phyloP scores from a whole-genome alignment of 2,797 vertebrate genomes.

The Coracias cyanogaster region DNA sequence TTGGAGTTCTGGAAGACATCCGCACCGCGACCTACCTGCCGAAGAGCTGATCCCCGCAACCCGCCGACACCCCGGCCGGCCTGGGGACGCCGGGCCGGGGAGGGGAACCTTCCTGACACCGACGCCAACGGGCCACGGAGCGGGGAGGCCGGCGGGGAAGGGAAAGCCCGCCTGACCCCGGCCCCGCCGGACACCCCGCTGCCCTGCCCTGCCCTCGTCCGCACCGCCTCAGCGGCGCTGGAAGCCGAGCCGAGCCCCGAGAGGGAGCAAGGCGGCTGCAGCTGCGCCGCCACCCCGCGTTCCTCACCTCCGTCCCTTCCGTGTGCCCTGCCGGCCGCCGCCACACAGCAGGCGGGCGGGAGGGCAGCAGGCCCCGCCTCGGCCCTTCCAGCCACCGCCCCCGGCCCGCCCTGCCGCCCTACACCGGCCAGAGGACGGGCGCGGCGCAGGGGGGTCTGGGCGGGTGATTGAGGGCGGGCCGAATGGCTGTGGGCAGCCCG shows the following conservation, averaged over 20 bases:
- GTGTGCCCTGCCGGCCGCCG: accelerated
- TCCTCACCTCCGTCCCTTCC: background rate
- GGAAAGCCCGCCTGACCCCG: background rate
- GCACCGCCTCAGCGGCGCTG: background rate
- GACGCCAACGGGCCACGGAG: too few relatives aligned
- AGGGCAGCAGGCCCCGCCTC: background rate
- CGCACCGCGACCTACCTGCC: background rate
- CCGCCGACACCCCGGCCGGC: background rate
- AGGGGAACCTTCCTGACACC: too few relatives aligned
- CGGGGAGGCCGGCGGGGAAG: background rate
- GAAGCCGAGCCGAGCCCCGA: background rate
- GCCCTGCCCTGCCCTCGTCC: background rate
- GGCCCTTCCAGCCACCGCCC: background rate
- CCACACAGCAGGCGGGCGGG: background rate
- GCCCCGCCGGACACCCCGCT: background rate
- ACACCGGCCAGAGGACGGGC: accelerated
- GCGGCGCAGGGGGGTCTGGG: too few relatives aligned
- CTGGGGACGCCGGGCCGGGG: too few relatives aligned
- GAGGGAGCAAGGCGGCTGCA: too few relatives aligned
- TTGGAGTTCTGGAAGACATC: too few relatives aligned
- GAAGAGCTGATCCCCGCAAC: background rate
- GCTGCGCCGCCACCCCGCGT: too few relatives aligned
- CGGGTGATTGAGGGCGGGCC: too few relatives aligned
- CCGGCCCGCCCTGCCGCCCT: background rate
- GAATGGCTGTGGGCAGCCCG: accelerated